Evolutionary conservation across 1,140 invertebrate genomes (phyloP).

Genomic region (Euglossa dilemma): DNA sequence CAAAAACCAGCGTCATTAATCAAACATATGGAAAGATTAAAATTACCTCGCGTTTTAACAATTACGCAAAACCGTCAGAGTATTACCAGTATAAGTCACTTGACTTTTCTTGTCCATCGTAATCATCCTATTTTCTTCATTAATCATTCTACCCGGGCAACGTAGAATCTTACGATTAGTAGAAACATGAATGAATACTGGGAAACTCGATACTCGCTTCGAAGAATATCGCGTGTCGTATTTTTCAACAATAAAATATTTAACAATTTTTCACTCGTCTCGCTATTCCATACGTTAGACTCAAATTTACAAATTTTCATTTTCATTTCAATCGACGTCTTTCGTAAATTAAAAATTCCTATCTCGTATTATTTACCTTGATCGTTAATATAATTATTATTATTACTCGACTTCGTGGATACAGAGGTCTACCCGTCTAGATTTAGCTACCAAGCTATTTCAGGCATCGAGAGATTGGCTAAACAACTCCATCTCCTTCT

Average conservation of each 20-base stretch:
- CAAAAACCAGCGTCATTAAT: not conserved
- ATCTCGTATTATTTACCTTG: too few species aligned
- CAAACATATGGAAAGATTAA: not conserved
- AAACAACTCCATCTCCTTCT: not conserved
- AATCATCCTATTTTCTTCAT: not conserved
- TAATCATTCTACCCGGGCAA: not conserved
- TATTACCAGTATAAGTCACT: not conserved
- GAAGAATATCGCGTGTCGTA: not conserved
- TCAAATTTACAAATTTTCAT: too few species aligned
- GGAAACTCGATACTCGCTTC: not conserved
- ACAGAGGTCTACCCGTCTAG: too few species aligned
- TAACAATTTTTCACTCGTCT: too few species aligned
- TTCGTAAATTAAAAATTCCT: too few species aligned
- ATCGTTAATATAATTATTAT: not conserved
- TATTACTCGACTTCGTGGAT: too few species aligned
- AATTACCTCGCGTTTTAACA: not conserved
- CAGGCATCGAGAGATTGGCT: too few species aligned
- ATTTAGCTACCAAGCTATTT: too few species aligned
- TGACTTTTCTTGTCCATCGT: not conserved
- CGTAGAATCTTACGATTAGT: not conserved
- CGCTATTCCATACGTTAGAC: too few species aligned
- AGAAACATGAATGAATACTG: not conserved
- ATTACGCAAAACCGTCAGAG: not conserved
- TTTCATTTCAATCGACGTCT: too few species aligned
- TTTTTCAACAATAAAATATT: not conserved